Conservation (phyloP, 2,797 vertebrate species). For the Spinibarbus caldwelli region DNA sequence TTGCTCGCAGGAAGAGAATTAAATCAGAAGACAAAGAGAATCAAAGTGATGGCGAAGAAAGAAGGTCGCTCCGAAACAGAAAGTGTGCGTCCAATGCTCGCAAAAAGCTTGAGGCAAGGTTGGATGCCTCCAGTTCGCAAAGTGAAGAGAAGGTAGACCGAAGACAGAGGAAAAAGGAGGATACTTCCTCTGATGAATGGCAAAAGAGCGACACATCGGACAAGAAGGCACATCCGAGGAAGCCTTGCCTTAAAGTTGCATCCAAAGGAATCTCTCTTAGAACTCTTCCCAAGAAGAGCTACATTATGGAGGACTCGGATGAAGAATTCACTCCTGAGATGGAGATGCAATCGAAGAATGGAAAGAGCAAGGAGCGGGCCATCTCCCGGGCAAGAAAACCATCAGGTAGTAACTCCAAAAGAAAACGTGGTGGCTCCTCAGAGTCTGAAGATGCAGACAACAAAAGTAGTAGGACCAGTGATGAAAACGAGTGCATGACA, state of each 20-base stretch:
- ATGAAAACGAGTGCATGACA: background rate
- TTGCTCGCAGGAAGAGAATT: conserved; percentile 59
- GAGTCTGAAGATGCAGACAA: conserved; percentile 73
- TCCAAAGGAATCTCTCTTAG: conserved; percentile 61
- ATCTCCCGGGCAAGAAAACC: conserved; percentile 57
- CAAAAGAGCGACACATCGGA: conserved; percentile 63
- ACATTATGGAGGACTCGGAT: conserved; percentile 78
- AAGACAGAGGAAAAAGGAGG: conserved; percentile 60
- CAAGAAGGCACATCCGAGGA: conserved; percentile 48
- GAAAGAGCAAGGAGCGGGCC: conserved; percentile 57
- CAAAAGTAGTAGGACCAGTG: conserved; percentile 44
- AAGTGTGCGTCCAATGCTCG: background rate
- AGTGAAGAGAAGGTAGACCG: conserved; percentile 50
- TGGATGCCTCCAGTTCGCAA: conserved; percentile 61
- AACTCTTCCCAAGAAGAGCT: conserved; percentile 78
- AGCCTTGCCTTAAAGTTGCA: conserved; percentile 27
- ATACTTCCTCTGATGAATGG: conserved; percentile 70
- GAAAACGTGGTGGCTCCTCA: conserved; percentile 75
- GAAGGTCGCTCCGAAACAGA: conserved; percentile 58
- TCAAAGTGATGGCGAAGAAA: conserved; percentile 39
- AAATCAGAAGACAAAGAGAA: conserved; percentile 64
- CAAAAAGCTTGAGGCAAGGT: conserved; percentile 12
- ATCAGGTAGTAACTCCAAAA: conserved; percentile 68
- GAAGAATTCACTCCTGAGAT: conserved; percentile 69
- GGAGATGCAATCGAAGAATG: conserved; percentile 58